Percentiles rank a stretch among this genome's conserved stretches.
Evolutionary conservation across 2,797 vertebrate species (phyloP).

Genomic region (Tiaroga cobitis): DNA sequence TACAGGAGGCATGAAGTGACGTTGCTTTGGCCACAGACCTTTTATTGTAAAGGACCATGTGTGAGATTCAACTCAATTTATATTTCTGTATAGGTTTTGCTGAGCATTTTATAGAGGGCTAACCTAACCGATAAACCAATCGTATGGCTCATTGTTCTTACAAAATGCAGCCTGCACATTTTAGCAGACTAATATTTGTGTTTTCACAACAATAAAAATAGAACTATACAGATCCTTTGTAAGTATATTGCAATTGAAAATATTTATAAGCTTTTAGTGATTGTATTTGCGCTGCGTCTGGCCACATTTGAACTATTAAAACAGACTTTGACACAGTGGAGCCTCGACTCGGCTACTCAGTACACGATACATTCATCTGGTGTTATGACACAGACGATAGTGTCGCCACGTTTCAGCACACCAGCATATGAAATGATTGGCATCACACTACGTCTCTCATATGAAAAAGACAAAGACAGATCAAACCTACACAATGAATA

Average conservation of each 20-base stretch:
- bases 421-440: slow-evolving; percentile 44
- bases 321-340: slow-evolving; percentile 30
- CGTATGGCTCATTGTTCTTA: slow-evolving; percentile 42
- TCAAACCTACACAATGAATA: slow-evolving; percentile 52
- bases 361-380: slow-evolving; percentile 69
- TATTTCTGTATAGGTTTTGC: not conserved
- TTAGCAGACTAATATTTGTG: slow-evolving; percentile 41
- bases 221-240: slow-evolving; percentile 59
- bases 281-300: slow-evolving; percentile 61
- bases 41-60: not conserved
- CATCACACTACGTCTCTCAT: slow-evolving; percentile 29
- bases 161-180: slow-evolving; percentile 55
- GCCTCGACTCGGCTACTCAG: slow-evolving; percentile 32
- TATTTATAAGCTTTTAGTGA: slow-evolving; percentile 56
- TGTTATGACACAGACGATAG: slow-evolving; percentile 41
- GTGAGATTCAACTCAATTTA: slow-evolving; percentile 19
- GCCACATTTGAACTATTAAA: slow-evolving; percentile 42
- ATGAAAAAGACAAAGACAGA: slow-evolving; percentile 15
- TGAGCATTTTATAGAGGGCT: slow-evolving; percentile 3
- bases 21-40: not conserved
- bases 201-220: slow-evolving; percentile 62
- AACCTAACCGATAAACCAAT: slow-evolving; percentile 26
- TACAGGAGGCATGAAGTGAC: not conserved
- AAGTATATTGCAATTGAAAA: slow-evolving; percentile 46
- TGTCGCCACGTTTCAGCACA: slow-evolving; percentile 33